Evolutionary conservation across 2,797 vertebrate genomes (phyloP).

Genomic region (Centropyge bicolor): DNA sequence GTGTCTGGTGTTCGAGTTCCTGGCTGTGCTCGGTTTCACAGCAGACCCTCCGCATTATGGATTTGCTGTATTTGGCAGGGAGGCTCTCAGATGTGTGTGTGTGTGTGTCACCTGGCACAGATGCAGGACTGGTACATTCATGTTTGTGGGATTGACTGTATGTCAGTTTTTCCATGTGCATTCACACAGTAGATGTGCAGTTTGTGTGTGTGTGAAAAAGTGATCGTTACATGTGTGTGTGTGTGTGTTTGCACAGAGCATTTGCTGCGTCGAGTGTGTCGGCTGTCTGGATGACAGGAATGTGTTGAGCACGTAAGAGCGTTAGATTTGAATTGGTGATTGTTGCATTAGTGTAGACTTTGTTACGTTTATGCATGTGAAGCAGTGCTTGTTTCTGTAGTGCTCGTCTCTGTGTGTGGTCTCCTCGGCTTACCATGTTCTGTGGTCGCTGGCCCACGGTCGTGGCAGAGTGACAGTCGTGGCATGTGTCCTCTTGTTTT

Average conservation of each 20-base stretch:
- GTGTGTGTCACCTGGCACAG: constrained; percentile 1
- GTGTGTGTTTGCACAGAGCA: neutral
- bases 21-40: constrained; percentile 33
- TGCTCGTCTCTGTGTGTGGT: constrained; percentile 66
- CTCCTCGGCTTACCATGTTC: constrained; percentile 54
- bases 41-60: constrained; percentile 38
- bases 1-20: constrained; percentile 47
- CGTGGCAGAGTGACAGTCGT: constrained; percentile 54
- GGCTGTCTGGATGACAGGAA: constrained; percentile 26
- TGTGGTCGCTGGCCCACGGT: constrained; percentile 55
- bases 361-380: constrained; percentile 29
- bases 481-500: constrained; percentile 35
- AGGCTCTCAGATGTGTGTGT: constrained; percentile 54
- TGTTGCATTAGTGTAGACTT: constrained; percentile 36
- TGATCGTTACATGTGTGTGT: neutral
- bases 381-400: constrained; percentile 39
- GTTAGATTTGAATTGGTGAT: neutral
- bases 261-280: neutral
- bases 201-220: constrained; percentile 5
- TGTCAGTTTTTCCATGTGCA: neutral
- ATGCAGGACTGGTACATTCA: neutral
- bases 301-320: constrained; percentile 16
- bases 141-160: neutral
- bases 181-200: neutral
- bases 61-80: constrained; percentile 53